These are phyloP conservation scores for Mormyrops attenuatus DNA, from an alignment of 2,797 vertebrate genomes.

Conservation along the genomic window DNA sequence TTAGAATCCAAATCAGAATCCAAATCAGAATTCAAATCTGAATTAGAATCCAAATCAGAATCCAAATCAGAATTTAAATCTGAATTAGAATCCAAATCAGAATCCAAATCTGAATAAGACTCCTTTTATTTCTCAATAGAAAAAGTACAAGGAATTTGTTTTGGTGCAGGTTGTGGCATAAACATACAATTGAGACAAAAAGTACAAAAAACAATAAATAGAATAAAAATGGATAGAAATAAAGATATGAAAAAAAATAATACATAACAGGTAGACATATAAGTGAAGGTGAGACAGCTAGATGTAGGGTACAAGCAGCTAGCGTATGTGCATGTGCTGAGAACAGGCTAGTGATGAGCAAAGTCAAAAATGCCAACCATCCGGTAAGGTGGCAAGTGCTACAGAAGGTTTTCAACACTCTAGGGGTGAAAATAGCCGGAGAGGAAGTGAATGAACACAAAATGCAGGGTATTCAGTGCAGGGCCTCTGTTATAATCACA, in stretches of 20 bases:
- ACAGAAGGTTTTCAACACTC: not conserved
- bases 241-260: not conserved
- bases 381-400: not conserved
- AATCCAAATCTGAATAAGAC: not conserved
- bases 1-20: not conserved
- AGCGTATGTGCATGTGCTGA: not conserved
- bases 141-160: not conserved
- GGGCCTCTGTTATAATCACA: not conserved
- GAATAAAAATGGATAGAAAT: not conserved
- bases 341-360: not conserved
- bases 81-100: too few species aligned
- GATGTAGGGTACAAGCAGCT: not conserved
- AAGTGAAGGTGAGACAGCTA: not conserved
- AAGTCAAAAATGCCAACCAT: not conserved
- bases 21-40: too few species aligned
- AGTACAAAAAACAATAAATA: not conserved
- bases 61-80: not conserved
- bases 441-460: not conserved
- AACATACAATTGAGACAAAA: not conserved
- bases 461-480: not conserved
- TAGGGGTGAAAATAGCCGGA: not conserved
- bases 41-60: not conserved
- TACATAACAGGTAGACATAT: not conserved
- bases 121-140: not conserved
- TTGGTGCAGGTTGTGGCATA: not conserved